Evolutionary conservation across 2,888 invertebrate genomes (phyloP).

Genomic region (Cephalotes varians): DNA sequence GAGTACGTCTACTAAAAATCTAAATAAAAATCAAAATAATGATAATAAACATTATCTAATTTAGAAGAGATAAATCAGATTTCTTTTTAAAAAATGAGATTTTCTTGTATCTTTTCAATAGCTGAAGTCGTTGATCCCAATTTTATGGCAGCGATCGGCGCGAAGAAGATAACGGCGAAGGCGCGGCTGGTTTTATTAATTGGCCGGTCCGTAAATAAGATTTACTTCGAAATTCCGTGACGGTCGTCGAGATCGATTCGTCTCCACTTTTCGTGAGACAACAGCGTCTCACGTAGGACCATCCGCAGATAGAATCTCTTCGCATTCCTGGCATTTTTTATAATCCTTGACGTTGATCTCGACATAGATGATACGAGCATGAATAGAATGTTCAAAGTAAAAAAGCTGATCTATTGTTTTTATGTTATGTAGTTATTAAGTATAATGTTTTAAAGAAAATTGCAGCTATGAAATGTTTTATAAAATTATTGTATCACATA

Average conservation of each 20-base stretch:
- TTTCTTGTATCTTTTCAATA: neutral
- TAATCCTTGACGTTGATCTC: conserved; percentile 51
- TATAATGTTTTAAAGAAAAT: neutral
- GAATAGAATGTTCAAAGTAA: conserved; percentile 10
- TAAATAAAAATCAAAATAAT: neutral
- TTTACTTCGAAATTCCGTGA: conserved; percentile 64
- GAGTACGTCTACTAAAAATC: neutral
- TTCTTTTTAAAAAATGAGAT: neutral
- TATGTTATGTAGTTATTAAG: neutral
- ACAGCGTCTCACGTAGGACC: conserved; percentile 53
- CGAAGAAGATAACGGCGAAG: conserved; percentile 74
- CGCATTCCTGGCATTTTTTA: conserved; percentile 48
- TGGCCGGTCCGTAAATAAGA: conserved; percentile 79
- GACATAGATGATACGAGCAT: neutral
- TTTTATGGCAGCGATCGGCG: conserved; percentile 54
- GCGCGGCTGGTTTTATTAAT: conserved; percentile 80
- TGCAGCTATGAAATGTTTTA: neutral
- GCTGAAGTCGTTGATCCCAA: conserved; percentile 41
- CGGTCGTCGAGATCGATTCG: conserved; percentile 66
- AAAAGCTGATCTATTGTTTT: conserved; percentile 10
- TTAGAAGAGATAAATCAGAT: neutral
- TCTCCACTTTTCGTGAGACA: conserved; percentile 63
- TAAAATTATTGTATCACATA: neutral
- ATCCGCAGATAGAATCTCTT: conserved; percentile 62
- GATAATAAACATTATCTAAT: neutral